Conservation (phyloP, 2,888 invertebrate genomes). For the Morpho helenor region DNA sequence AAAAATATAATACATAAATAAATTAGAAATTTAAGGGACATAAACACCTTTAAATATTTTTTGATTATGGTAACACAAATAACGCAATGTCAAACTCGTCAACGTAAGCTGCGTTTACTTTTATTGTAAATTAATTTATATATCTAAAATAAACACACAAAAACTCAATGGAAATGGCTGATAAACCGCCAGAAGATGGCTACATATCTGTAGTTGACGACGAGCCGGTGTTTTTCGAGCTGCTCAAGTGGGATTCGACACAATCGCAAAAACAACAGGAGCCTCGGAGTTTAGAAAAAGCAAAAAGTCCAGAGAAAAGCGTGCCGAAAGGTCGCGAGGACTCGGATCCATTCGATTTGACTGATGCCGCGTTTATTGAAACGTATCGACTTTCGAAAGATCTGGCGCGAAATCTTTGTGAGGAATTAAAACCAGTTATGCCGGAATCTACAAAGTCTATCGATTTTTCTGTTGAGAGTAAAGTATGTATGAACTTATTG, state of each 20-base stretch:
- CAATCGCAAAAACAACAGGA: slow-evolving; percentile 46
- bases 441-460: slow-evolving; percentile 64
- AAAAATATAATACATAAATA: too few relatives aligned
- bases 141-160: slow-evolving; percentile 39
- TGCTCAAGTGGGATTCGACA: slow-evolving; percentile 68
- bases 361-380: slow-evolving; percentile 58
- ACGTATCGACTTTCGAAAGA: slow-evolving; percentile 61
- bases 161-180: slow-evolving; percentile 55
- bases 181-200: slow-evolving; percentile 67
- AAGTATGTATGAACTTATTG: slow-evolving; percentile 38
- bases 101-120: slow-evolving; percentile 27
- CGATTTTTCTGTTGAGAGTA: slow-evolving; percentile 66
- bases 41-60: background rate
- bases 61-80: background rate
- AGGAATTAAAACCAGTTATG: slow-evolving; percentile 64
- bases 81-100: slow-evolving; percentile 26
- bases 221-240: slow-evolving; percentile 67
- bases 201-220: slow-evolving; percentile 72
- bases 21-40: too few relatives aligned
- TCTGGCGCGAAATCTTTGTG: slow-evolving; percentile 55
- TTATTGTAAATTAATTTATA: slow-evolving; percentile 34
- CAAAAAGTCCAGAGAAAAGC: slow-evolving; percentile 60
- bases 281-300: slow-evolving; percentile 51
- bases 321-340: slow-evolving; percentile 48
- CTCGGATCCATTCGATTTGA: slow-evolving; percentile 60